These are phyloP conservation scores for Vombatus ursinus DNA, from an alignment of 2,113 vertebrate genomes.

Conservation along the genomic window DNA sequence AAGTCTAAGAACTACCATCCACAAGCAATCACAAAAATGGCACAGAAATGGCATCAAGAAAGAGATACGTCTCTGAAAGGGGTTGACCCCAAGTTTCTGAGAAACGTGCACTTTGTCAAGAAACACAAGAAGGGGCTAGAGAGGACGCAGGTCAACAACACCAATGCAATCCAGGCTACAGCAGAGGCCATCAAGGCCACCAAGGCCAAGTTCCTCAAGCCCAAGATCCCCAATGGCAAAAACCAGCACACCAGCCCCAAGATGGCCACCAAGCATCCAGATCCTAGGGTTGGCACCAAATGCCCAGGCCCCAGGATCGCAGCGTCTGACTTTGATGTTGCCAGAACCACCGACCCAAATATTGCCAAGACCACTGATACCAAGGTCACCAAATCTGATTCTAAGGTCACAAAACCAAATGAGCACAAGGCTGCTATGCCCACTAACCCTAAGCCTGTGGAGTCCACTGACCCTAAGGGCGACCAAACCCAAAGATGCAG, in stretches of 20 bases:
- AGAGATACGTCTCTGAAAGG: background rate
- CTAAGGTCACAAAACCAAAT: background rate
- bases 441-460: background rate
- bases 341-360: background rate
- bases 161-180: background rate
- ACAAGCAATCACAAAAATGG: background rate
- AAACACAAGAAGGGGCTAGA: background rate
- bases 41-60: background rate
- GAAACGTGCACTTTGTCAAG: background rate
- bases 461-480: background rate
- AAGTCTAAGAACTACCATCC: background rate
- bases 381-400: background rate
- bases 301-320: background rate
- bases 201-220: background rate
- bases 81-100: background rate
- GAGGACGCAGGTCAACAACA: background rate
- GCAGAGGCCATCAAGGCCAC: background rate
- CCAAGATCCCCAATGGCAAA: background rate
- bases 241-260: background rate
- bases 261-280: background rate
- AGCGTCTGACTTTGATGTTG: background rate
- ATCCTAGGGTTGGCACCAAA: background rate
- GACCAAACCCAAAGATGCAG: background rate
- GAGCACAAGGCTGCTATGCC: background rate
- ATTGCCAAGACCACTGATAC: background rate